Evolutionary conservation across 1,140 invertebrate genomes (phyloP).

Genomic region (Drosophila guanche): DNA sequence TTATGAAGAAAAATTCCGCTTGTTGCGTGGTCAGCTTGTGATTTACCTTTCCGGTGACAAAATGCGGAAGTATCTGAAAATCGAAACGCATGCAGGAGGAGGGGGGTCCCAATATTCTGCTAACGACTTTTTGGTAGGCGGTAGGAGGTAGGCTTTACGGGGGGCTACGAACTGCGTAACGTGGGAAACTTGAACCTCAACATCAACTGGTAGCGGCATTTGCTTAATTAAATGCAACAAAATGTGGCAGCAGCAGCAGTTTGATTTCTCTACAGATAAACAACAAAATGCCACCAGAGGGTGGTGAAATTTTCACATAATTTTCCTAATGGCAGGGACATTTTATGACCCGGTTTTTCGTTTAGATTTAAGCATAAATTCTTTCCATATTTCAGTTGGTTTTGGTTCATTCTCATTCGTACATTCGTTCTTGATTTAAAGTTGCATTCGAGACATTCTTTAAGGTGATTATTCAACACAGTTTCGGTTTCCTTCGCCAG

Average conservation of each 20-base stretch:
- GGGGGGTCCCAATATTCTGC: slow-evolving; percentile 32
- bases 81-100: slow-evolving; percentile 24
- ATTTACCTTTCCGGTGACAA: slow-evolving; percentile 81
- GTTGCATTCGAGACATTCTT: slow-evolving; percentile 13
- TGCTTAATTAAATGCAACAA: slow-evolving; percentile 72
- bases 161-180: slow-evolving; percentile 26
- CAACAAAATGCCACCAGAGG: slow-evolving; percentile 3
- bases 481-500: background rate
- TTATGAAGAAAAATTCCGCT: slow-evolving; percentile 55
- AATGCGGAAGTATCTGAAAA: slow-evolving; percentile 72
- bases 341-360: background rate
- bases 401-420: too few relatives aligned
- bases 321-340: slow-evolving; percentile 24
- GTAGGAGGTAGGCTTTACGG: slow-evolving; percentile 24
- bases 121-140: slow-evolving; percentile 71
- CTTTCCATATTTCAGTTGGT: too few relatives aligned
- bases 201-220: slow-evolving; percentile 63
- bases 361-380: background rate
- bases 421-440: background rate
- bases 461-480: background rate
- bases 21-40: slow-evolving; percentile 77
- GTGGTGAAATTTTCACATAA: slow-evolving; percentile 48
- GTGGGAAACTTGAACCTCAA: slow-evolving; percentile 62
- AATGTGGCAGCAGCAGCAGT: slow-evolving; percentile 52
- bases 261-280: slow-evolving; percentile 58